These are phyloP conservation scores for Brachypodius melanocephalos DNA, from an alignment of 2,113 vertebrate genomes.

Conservation along the genomic window DNA sequence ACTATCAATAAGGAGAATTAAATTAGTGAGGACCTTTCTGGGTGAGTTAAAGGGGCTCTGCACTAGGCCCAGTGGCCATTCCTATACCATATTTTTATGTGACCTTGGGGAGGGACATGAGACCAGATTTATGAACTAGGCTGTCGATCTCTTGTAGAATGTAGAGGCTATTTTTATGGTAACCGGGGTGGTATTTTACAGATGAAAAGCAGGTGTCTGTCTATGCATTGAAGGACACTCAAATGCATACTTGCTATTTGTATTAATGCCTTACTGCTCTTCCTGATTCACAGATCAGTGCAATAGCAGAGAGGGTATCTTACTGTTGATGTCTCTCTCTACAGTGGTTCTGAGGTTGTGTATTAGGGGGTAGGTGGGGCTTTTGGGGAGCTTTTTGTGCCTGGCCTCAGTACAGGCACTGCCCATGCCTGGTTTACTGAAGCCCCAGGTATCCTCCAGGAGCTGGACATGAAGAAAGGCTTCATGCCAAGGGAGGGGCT, in stretches of 20 bases:
- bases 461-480: background rate
- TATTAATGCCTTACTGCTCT: background rate
- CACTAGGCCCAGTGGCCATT: background rate
- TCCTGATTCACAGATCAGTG: background rate
- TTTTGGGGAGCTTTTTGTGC: background rate
- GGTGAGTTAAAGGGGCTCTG: background rate
- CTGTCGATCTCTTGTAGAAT: background rate
- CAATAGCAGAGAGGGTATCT: background rate
- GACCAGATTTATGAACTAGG: background rate
- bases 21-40: background rate
- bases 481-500: background rate
- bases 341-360: background rate
- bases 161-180: background rate
- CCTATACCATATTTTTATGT: background rate
- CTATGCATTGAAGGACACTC: background rate
- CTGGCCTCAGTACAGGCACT: background rate
- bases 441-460: background rate
- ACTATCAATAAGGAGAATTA: background rate
- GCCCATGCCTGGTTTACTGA: fast-evolving
- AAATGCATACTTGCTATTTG: background rate
- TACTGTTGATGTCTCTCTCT: background rate
- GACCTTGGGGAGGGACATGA: background rate
- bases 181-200: background rate
- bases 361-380: no score
- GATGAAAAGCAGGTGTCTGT: fast-evolving